Evolutionary conservation across 2,797 vertebrate species (phyloP).

Genomic region (Cyprinella venusta): DNA sequence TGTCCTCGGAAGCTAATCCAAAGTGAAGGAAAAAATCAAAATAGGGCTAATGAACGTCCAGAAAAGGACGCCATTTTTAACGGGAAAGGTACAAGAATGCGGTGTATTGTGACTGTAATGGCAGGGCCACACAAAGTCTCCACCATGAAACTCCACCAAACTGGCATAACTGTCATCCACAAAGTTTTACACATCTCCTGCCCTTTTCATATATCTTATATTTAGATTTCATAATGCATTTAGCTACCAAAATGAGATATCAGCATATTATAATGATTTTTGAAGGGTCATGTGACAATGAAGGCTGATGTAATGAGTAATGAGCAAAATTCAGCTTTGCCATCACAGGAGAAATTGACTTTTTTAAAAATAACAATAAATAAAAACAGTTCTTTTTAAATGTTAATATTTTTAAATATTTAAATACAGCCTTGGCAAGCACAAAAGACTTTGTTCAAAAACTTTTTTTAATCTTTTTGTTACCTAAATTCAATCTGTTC

Average conservation of each 20-base stretch:
- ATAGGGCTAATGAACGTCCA: constrained; percentile 3
- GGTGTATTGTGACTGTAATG: background rate
- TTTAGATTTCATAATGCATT: background rate
- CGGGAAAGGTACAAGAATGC: background rate
- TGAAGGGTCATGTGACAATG: no score
- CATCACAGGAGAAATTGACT: background rate
- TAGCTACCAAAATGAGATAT: background rate
- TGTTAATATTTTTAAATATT: no score
- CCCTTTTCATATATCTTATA: background rate
- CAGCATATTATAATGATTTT: no score
- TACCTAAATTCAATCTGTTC: no score
- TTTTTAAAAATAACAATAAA: background rate
- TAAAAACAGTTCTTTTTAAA: no score
- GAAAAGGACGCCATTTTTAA: background rate
- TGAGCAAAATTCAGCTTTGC: background rate
- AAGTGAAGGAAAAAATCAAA: constrained; percentile 4
- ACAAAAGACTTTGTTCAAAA: background rate
- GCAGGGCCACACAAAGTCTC: background rate
- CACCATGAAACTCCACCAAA: background rate
- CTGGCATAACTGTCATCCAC: constrained; percentile 11
- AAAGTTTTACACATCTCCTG: background rate
- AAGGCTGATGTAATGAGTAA: background rate
- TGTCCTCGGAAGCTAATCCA: constrained; percentile 7
- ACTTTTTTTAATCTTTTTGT: no score
- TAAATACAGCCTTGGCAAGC: no score